A percentile compares a stretch with the other conserved stretches of the same genome.
Conservation (phyloP, 2,797 vertebrate genomes). For the Ibycter americanus region DNA sequence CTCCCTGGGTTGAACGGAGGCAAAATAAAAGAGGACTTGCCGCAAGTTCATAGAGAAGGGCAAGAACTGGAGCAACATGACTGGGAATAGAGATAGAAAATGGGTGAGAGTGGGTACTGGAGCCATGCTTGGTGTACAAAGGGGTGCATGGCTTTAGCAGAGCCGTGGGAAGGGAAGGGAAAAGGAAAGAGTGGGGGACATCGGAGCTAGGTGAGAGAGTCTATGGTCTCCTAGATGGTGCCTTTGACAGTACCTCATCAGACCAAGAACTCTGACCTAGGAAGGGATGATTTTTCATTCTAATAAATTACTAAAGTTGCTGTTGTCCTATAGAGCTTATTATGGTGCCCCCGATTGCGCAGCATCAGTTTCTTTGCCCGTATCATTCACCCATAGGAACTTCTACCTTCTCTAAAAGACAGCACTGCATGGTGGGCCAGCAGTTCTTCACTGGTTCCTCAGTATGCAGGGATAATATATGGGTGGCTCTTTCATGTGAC, state of each 20-base stretch:
- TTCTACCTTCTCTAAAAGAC: background rate
- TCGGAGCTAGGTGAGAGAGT: background rate
- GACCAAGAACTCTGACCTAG: background rate
- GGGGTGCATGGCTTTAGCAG: background rate
- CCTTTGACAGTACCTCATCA: background rate
- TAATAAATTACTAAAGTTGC: background rate
- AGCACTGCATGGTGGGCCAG: background rate
- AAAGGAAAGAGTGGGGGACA: background rate
- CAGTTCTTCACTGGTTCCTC: background rate
- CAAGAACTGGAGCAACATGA: background rate
- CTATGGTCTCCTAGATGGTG: background rate
- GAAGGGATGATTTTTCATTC: background rate
- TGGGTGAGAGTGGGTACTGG: background rate
- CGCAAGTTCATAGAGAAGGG: background rate
- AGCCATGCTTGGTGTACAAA: background rate
- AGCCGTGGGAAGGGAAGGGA: background rate
- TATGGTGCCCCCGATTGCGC: background rate
- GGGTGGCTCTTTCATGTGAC: background rate
- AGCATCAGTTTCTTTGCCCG: background rate
- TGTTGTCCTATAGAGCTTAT: background rate
- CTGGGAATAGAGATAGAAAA: background rate
- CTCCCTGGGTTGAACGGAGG: background rate
- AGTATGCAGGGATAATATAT: background rate
- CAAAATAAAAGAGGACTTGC: background rate
- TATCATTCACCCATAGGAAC: background rate